Percentiles rank a stretch among this genome's conserved stretches.
These are phyloP conservation scores for Plectropomus leopardus DNA, from an alignment of 2,113 vertebrate genomes.

Conservation along the genomic window DNA sequence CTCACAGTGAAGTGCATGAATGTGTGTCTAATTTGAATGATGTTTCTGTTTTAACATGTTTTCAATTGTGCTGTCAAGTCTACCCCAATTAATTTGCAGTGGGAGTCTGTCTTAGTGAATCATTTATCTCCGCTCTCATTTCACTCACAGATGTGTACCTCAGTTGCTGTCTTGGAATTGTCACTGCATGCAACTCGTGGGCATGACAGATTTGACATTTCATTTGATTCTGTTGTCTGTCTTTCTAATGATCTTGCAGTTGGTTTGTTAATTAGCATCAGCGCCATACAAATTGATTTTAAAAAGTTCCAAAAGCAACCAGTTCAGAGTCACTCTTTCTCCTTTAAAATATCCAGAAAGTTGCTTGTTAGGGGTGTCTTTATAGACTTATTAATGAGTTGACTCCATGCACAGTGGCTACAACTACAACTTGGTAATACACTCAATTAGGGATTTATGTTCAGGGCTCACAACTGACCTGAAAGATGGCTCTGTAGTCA, in stretches of 20 bases:
- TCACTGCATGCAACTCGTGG: constrained; percentile 10
- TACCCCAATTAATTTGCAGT: constrained; percentile 58
- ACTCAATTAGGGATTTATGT: neutral
- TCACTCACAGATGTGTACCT: constrained; percentile 37
- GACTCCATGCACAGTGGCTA: neutral
- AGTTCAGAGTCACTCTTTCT: neutral
- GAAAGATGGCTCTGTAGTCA: neutral
- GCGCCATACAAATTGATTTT: neutral
- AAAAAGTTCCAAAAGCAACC: neutral
- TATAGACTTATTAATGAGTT: constrained; percentile 5
- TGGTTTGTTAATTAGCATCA: constrained; percentile 36
- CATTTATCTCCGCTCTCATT: constrained; percentile 56
- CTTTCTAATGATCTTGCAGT: constrained; percentile 22
- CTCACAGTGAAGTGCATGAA: neutral
- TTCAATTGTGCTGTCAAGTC: constrained; percentile 53
- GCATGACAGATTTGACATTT: constrained; percentile 45
- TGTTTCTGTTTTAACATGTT: constrained; percentile 55
- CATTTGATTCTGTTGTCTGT: constrained; percentile 38
- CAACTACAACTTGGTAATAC: neutral
- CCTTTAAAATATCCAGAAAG: neutral
- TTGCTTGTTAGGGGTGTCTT: neutral
- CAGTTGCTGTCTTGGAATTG: constrained; percentile 26
- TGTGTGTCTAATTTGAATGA: constrained; percentile 55
- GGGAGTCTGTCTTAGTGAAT: constrained; percentile 50
- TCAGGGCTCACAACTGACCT: constrained; percentile 2